Conservation (phyloP, 2,113 vertebrate species). For the rabbit (Oryctolagus cuniculus) region mOryCun1.1 NC_091445.1:10496001-10496500, state of each 20-base stretch:
- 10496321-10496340: background rate
- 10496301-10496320: background rate
- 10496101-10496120: background rate
- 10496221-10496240: background rate
- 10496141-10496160: background rate
- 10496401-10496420: background rate
- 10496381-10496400: background rate
- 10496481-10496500: too few relatives aligned
- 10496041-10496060: background rate
- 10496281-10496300: background rate
- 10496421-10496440: background rate
- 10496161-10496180: background rate
- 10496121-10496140: background rate
- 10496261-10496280: background rate
- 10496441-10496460: too few relatives aligned
- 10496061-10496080: background rate
- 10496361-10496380: slow-evolving; percentile 5
- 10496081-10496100: background rate
- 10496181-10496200: background rate
- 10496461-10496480: too few relatives aligned
- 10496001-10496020: background rate
- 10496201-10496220: background rate
- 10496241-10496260: background rate
- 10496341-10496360: background rate
- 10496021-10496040: background rate